phyloP scores from a whole-genome alignment of 2,113 vertebrate genomes.

The Garra rufa region DNA sequence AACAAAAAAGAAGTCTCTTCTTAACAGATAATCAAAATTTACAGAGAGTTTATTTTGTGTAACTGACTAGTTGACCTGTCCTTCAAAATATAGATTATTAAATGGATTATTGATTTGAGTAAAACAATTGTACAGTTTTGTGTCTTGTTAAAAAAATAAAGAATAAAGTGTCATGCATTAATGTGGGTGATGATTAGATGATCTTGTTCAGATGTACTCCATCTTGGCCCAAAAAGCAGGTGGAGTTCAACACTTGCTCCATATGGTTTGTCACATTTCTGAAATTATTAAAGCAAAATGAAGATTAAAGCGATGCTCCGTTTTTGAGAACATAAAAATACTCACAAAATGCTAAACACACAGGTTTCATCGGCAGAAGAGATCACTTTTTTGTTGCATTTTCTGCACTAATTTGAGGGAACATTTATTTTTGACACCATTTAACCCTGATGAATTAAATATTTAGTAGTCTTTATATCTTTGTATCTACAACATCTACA shows the following conservation, averaged over 20 bases:
- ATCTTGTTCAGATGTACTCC: not conserved
- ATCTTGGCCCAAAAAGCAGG: not conserved
- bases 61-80: not conserved
- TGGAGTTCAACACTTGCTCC: not conserved
- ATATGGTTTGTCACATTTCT: not conserved
- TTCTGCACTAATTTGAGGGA: not conserved
- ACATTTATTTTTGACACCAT: not conserved
- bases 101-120: not conserved
- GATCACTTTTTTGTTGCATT: not conserved
- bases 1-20: no score
- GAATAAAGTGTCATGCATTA: not conserved
- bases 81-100: not conserved
- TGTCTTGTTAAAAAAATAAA: not conserved
- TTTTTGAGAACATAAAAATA: no score
- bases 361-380: not conserved
- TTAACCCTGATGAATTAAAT: no score
- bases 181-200: not conserved
- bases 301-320: not conserved
- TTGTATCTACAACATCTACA: no score
- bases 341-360: no score
- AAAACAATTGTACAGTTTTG: not conserved
- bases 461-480: no score
- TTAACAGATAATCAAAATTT: no score
- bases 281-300: slow-evolving; percentile 2
- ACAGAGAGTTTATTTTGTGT: no score